Conservation (phyloP, 2,113 vertebrate genomes). For the Gadus chalcogrammus region DNA sequence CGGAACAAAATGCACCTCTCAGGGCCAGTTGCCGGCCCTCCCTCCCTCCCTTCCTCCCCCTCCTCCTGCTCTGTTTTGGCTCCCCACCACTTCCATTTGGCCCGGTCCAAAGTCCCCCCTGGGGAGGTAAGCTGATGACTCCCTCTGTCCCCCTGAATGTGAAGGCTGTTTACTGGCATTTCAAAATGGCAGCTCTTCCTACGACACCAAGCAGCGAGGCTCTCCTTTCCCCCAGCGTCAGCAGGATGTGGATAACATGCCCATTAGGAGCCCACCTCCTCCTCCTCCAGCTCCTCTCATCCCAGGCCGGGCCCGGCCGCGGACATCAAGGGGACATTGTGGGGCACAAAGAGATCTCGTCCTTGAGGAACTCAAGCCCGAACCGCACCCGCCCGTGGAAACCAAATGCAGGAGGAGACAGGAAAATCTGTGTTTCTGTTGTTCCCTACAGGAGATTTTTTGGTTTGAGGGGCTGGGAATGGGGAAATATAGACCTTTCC, state of each 20-base stretch:
- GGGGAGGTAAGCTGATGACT: slow-evolving; percentile 30
- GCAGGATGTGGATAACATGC: slow-evolving; percentile 66
- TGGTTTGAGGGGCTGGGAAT: slow-evolving; percentile 46
- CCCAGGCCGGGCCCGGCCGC: slow-evolving; percentile 7
- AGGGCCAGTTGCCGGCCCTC: no score
- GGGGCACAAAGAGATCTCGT: slow-evolving; percentile 52
- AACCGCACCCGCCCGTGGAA: slow-evolving; percentile 41
- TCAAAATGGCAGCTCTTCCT: slow-evolving; percentile 30
- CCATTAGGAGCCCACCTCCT: slow-evolving; percentile 40
- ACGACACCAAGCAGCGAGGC: slow-evolving; percentile 32
- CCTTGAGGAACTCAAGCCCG: slow-evolving; percentile 48
- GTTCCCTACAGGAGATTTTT: slow-evolving; percentile 54
- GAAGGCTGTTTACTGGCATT: slow-evolving; percentile 42
- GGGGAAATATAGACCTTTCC: slow-evolving; percentile 66
- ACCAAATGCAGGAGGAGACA: slow-evolving; percentile 55
- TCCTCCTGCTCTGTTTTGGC: no score
- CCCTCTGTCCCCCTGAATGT: slow-evolving; percentile 24
- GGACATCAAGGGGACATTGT: slow-evolving; percentile 48
- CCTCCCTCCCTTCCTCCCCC: no score
- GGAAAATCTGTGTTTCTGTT: slow-evolving; percentile 76
- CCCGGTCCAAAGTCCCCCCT: not conserved
- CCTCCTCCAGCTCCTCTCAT: slow-evolving; percentile 22
- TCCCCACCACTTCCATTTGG: not conserved
- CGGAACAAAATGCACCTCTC: no score
- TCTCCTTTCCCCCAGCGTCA: slow-evolving; percentile 16